These are phyloP conservation scores for Tringa solitaria DNA, from an alignment of 2,113 vertebrate species.

Conservation along the genomic window DNA sequence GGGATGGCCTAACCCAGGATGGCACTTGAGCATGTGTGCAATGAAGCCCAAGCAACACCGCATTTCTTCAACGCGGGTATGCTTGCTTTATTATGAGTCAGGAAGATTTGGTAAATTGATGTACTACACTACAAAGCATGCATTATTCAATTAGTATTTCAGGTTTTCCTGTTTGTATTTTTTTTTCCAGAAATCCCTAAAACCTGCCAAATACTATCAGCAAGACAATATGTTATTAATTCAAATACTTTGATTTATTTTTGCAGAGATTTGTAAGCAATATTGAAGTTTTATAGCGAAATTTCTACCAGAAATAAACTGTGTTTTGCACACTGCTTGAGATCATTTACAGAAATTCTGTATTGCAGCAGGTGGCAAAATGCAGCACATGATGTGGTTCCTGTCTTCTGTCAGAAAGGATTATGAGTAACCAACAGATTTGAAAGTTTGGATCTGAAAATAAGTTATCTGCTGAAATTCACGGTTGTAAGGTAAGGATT, in stretches of 20 bases:
- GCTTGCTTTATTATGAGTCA: not conserved
- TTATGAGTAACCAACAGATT: not conserved
- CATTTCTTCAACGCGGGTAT: not conserved
- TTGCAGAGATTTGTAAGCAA: not conserved
- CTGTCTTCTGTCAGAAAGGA: not conserved
- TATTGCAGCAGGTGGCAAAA: not conserved
- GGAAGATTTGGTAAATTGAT: not conserved
- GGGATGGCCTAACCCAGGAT: not conserved
- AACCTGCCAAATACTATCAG: not conserved
- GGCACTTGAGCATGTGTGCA: not conserved
- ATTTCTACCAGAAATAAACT: not conserved
- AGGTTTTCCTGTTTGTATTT: not conserved
- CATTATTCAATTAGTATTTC: not conserved
- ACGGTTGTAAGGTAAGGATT: not conserved
- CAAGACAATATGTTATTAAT: not conserved
- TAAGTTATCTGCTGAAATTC: not conserved
- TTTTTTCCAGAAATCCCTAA: not conserved
- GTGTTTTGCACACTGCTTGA: not conserved
- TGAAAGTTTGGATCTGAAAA: not conserved
- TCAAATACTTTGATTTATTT: not conserved
- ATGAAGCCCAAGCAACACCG: not conserved
- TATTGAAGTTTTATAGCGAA: not conserved
- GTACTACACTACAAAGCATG: not conserved
- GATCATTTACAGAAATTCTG: not conserved
- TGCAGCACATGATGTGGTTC: not conserved